Percentiles rank a stretch among this genome's conserved stretches.
These are phyloP conservation scores for Tetranychus urticae DNA, from an alignment of 1,140 invertebrate genomes.

Conservation along the genomic window DNA sequence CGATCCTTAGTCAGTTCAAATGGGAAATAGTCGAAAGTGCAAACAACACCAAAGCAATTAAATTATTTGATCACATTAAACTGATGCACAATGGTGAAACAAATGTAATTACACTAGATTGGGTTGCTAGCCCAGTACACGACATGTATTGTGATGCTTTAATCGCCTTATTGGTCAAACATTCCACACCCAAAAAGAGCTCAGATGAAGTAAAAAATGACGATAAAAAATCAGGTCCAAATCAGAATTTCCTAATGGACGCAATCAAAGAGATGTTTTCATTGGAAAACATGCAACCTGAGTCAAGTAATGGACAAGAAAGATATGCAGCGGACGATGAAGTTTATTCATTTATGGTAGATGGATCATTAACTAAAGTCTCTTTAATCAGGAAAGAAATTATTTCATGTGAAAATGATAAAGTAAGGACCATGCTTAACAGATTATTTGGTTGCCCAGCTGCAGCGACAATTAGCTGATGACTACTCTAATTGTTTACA, in stretches of 20 bases:
- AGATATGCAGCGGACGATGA: background rate
- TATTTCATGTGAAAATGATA: conserved; percentile 1
- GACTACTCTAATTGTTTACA: too few relatives aligned
- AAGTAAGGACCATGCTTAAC: background rate
- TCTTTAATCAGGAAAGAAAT: background rate
- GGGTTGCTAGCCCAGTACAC: conserved; percentile 76
- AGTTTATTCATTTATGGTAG: background rate
- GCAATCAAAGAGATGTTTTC: background rate
- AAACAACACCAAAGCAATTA: conserved; percentile 41
- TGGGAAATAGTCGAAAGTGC: conserved; percentile 43
- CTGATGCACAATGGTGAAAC: conserved; percentile 50
- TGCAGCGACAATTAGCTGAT: background rate
- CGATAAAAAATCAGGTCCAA: background rate
- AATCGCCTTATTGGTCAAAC: conserved; percentile 30
- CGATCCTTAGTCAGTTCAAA: conserved; percentile 54
- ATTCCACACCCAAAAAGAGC: background rate
- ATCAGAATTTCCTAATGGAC: background rate
- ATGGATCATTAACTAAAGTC: background rate
- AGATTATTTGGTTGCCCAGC: background rate
- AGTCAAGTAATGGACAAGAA: background rate
- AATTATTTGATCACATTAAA: conserved; percentile 42
- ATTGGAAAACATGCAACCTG: background rate
- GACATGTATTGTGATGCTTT: conserved; percentile 96
- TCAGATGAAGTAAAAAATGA: background rate
- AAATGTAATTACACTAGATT: conserved; percentile 47